phyloP scores from a whole-genome alignment of 2,113 vertebrate genomes.

The Sinocyclocheilus anshuiensis region DNA sequence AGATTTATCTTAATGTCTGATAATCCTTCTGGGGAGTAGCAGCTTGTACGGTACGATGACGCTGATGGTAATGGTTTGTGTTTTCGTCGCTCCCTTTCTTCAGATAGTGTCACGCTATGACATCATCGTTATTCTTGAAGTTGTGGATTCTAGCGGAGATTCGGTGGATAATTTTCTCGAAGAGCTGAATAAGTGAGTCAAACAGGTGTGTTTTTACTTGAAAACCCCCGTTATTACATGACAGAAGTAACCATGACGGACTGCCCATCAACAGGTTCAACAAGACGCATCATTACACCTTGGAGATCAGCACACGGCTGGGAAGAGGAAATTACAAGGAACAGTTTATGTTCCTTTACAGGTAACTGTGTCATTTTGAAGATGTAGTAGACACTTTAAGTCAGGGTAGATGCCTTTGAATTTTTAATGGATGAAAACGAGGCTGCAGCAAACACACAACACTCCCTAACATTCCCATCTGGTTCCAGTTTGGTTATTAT shows the following conservation, averaged over 20 bases:
- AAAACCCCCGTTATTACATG: neutral
- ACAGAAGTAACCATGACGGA: neutral
- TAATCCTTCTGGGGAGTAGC: neutral
- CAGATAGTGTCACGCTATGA: constrained; percentile 78
- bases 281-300: constrained; percentile 63
- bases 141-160: constrained; percentile 69
- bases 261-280: constrained; percentile 50
- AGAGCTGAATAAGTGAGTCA: constrained; percentile 71
- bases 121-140: constrained; percentile 78
- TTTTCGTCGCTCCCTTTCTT: neutral
- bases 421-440: neutral
- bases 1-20: neutral
- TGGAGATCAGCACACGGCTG: constrained; percentile 70
- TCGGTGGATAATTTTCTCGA: constrained; percentile 64
- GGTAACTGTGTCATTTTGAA: constrained; percentile 53
- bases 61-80: neutral
- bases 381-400: neutral
- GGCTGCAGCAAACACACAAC: neutral
- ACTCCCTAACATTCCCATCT: neutral
- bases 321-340: constrained; percentile 76
- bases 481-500: neutral
- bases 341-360: constrained; percentile 79
- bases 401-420: neutral
- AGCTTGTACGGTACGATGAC: no score
- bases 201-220: neutral